Evolutionary conservation across 2,797 vertebrate genomes (phyloP).

Genomic region (Melanitta fusca): DNA sequence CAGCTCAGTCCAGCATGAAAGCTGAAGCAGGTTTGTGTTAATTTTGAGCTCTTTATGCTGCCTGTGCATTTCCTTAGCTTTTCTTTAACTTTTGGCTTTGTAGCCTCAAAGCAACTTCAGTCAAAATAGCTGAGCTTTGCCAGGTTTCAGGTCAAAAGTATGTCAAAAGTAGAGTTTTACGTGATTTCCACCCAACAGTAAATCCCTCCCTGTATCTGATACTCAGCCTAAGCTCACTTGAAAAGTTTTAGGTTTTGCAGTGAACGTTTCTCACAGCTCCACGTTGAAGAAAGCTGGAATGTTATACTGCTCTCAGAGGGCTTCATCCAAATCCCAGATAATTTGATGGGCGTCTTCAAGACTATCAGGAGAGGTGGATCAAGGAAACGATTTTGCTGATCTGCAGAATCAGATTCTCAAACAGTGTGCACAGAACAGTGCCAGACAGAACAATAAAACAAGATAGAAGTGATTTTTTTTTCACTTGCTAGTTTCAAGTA

Average conservation of each 20-base stretch:
- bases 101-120: neutral
- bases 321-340: neutral
- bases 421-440: neutral
- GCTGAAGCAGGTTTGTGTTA: neutral
- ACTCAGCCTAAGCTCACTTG: constrained; percentile 6
- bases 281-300: neutral
- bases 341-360: neutral
- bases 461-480: neutral
- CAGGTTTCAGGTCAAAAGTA: constrained; percentile 44
- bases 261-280: neutral
- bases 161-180: constrained; percentile 43
- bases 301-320: neutral
- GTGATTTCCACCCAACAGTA: neutral
- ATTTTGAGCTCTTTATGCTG: neutral
- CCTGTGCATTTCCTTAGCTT: neutral
- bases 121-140: constrained; percentile 19
- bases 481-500: neutral
- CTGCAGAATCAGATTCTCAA: neutral
- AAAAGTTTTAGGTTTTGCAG: constrained; percentile 21
- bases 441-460: neutral
- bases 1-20: neutral
- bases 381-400: neutral
- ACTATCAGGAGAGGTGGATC: neutral
- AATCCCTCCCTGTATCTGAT: constrained; percentile 20
- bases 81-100: constrained; percentile 20